Base-by-base conservation (phyloP, 2,888 invertebrate genomes). In the Yponomeuta plumbellus region DNA sequence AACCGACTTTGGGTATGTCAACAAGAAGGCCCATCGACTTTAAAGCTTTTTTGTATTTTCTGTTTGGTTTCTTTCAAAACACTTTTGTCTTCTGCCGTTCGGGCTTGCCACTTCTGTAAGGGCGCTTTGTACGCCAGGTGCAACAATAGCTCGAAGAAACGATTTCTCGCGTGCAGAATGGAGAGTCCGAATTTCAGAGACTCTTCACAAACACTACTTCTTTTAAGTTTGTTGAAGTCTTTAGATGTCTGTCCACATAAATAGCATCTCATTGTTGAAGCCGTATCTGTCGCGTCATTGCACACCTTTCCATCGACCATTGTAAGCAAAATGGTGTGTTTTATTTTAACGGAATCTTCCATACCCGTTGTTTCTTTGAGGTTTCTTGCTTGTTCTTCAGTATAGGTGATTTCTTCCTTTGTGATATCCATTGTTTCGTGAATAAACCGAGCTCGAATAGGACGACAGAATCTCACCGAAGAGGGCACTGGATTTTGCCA, bases 1-100 rank as follows among this genome's bases (percentile, higher is more conserved):
- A 72, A 5, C 72, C 70, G 21, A 68, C 62, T 66, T 76, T 75
- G 5, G 74, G 75, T 59, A 74, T 61, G 71, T 82, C 77, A 11
- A 81, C 75, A 5, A 4, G 59, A 2, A 59, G 59, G 21, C 62
- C 62, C 34, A 62, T 26, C 39, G 1, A 1, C 62, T 39, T n/a
- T 26, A n/a, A 62, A 62, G 3, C 34, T 1, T 34, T 34, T 62
- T 34, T 62, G 62, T 13, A 62, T 39, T 39, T 39, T 11, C n/a
- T 62, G 1, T 62, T 62, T 62, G 11, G 34, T 62, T 34, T 34
- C 34, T 39, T 62, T 62, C 11, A 39, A 1, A 39, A 62, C 3
- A 1, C n/a, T 34, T 39, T 62, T 62, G 1, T 62, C 40, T 34
- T 62, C 39, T n/a, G 13, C 34, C 2, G 62, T 62, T 34, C 39